Percentiles rank a stretch among this genome's conserved stretches.
Conservation (phyloP, 2,797 vertebrate species). For the Scyliorhinus canicula region DNA sequence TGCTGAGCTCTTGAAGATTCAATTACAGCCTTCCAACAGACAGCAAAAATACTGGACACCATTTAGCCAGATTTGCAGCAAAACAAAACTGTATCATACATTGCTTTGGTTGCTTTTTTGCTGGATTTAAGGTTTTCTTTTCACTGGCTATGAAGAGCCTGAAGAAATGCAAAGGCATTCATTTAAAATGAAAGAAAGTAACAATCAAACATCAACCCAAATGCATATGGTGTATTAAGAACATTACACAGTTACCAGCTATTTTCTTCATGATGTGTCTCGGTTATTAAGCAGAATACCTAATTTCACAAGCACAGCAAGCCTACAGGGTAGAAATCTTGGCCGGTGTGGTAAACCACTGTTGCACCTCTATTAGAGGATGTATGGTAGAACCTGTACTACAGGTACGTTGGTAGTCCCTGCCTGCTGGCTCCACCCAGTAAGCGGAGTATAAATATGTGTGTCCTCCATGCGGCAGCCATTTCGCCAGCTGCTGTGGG, state of each 20-base stretch:
- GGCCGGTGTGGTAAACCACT: no score
- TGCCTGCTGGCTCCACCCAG: no score
- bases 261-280: background rate
- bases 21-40: background rate
- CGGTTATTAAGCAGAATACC: background rate
- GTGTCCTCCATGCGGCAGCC: no score
- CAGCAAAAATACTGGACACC: background rate
- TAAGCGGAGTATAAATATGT: no score
- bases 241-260: background rate
- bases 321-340: no score
- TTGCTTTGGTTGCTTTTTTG: background rate
- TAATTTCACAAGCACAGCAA: background rate
- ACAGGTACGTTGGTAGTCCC: no score
- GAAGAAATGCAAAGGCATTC: background rate
- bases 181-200: constrained; percentile 3
- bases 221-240: background rate
- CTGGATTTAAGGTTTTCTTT: background rate
- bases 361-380: no score
- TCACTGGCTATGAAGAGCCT: background rate
- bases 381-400: no score
- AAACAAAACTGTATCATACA: background rate
- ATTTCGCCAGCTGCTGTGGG: no score
- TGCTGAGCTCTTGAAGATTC: background rate
- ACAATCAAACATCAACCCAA: background rate
- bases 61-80: background rate